These are phyloP conservation scores for Zalophus californianus DNA, from an alignment of 2,797 vertebrate species.

Conservation along the genomic window DNA sequence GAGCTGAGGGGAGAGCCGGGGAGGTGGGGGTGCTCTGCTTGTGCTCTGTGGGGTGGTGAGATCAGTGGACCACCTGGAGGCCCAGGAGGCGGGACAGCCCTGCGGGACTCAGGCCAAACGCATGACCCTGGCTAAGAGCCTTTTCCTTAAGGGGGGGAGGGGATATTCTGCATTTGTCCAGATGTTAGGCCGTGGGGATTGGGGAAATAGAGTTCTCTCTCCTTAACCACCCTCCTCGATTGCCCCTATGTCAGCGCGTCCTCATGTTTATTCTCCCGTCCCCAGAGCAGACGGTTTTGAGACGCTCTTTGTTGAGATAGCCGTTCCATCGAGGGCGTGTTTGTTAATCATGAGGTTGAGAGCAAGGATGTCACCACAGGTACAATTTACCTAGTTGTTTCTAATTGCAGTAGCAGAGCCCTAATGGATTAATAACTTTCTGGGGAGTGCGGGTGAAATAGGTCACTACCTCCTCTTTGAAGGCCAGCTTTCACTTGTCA, in stretches of 20 bases:
- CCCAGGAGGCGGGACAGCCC: accelerated
- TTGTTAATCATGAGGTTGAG: not conserved
- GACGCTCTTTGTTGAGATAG: not conserved
- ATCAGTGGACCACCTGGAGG: not conserved
- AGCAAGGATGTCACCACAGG: not conserved
- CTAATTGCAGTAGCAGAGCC: not conserved
- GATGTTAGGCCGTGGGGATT: not conserved
- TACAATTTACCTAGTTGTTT: not conserved
- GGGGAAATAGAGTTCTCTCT: not conserved
- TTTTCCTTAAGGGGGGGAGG: not conserved
- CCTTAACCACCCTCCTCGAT: not conserved
- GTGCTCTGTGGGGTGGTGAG: not conserved
- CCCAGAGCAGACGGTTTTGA: not conserved
- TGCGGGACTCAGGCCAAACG: not conserved
- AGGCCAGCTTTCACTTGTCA: not conserved
- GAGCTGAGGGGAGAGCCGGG: not conserved
- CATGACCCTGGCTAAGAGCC: not conserved
- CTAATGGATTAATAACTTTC: not conserved
- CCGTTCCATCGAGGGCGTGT: not conserved
- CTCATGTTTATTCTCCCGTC: not conserved
- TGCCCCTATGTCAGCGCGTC: not conserved
- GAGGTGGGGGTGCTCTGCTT: not conserved
- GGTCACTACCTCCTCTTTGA: not conserved
- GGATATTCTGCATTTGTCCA: not conserved
- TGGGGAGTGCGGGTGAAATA: not conserved